phyloP scores from a whole-genome alignment of 2,888 invertebrate species.

The Saturnia pavonia region DNA sequence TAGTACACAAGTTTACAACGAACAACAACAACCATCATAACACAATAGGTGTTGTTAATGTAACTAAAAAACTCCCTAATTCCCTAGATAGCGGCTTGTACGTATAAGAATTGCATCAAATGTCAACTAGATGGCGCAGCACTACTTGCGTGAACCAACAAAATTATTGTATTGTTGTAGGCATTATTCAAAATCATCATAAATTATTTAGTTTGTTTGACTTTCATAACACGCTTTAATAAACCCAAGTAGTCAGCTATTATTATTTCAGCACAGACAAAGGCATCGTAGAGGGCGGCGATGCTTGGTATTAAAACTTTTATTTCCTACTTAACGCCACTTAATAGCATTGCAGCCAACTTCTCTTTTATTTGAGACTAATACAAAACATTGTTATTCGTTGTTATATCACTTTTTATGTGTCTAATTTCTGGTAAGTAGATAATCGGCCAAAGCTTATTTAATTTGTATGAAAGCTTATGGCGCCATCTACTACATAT shows the following conservation, averaged over 20 bases:
- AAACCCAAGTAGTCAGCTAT: slow-evolving; percentile 78
- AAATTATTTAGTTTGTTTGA: not conserved
- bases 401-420: no score
- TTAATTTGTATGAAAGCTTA: no score
- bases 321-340: slow-evolving; percentile 88
- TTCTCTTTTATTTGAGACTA: slow-evolving; percentile 76
- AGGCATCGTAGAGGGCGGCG: slow-evolving; percentile 85
- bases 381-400: not conserved
- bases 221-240: slow-evolving; percentile 24
- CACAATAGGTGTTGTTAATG: no score
- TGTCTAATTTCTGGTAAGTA: no score
- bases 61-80: not conserved
- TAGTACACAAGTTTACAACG: slow-evolving; percentile 21
- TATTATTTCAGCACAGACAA: slow-evolving; percentile 86
- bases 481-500: no score
- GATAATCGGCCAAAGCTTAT: no score
- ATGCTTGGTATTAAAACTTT: slow-evolving; percentile 85
- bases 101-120: not conserved
- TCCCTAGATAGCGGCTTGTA: not conserved
- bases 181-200: not conserved
- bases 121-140: slow-evolving; percentile 31
- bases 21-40: not conserved
- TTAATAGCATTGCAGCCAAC: slow-evolving; percentile 75
- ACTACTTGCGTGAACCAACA: not conserved
- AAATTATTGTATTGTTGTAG: not conserved